Evolutionary conservation across 2,797 vertebrate species (phyloP).

Genomic region (Vipera ursinii): DNA sequence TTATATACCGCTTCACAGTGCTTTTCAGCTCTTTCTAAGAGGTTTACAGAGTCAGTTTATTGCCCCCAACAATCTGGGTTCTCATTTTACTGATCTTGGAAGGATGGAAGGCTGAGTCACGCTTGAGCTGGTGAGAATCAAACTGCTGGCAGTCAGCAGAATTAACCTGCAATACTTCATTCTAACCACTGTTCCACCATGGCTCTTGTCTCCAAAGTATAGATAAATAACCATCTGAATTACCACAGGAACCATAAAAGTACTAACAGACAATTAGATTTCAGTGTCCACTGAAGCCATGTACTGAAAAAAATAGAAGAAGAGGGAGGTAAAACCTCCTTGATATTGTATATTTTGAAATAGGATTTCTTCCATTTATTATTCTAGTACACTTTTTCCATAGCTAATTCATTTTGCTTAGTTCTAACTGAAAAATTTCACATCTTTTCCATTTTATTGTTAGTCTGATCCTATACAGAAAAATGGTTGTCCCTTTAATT

Average conservation of each 20-base stretch:
- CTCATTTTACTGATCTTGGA: background rate
- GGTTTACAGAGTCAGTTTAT: background rate
- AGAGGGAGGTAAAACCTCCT: background rate
- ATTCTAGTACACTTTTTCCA: background rate
- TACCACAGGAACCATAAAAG: background rate
- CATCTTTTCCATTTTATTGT: background rate
- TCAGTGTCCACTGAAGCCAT: accelerated
- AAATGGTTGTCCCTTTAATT: background rate
- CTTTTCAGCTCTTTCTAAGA: background rate
- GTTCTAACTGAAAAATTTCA: background rate
- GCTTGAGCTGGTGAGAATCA: background rate
- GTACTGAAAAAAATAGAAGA: background rate
- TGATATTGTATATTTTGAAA: background rate
- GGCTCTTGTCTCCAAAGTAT: background rate
- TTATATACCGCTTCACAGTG: background rate
- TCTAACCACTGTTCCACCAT: background rate
- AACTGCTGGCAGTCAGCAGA: background rate
- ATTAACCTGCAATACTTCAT: background rate
- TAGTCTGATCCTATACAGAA: background rate
- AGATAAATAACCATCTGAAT: background rate
- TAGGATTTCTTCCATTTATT: background rate
- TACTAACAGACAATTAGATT: background rate
- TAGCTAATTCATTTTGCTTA: background rate
- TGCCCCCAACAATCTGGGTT: background rate
- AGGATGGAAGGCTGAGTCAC: background rate